Evolutionary conservation across 2,113 vertebrate species (phyloP), one percentile per base, ranked within the genome.

Genomic region (Pampusana beccarii): DNA sequence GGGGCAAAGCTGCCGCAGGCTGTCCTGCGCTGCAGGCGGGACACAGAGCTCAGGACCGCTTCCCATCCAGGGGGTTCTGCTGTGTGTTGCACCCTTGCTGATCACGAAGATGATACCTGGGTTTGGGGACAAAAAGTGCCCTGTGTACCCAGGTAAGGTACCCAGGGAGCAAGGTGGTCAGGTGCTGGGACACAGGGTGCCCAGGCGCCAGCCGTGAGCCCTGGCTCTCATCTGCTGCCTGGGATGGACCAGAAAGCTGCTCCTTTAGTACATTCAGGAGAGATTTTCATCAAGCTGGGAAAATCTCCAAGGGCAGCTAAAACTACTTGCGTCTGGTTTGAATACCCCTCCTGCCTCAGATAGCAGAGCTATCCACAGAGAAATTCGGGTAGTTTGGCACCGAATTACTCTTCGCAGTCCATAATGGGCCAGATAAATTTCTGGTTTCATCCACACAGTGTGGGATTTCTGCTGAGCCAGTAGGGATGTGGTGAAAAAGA

Each of bases 1-100:
- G 93, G 92, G 93, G 94, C 94, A 95, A 96, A 96, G 73, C 90
- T 66, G 81, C 54, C 48, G 40, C 92, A 57, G 4, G 15, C 72
- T 40, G 48, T 46, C 58, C 57, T 33, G 23, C 1, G 4, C 51
- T 6, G 10, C 36, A 9, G 51, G 21, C 14, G 7, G 26, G 1
- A 1, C 1, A 21, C 28, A 40, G 6, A 15, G n/a, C 42, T 8
- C 4, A 28, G 31, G 48, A 10, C 53, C 11, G 36, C 19, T 46
- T 17, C 29, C 26, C 18, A 15, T 28, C 24, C 20, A 3, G 11
- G 3, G 8, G 9, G 13, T 25, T 60, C 16, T 36, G 58, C n/a
- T 46, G 6, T 15, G 58, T 1, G 1, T 51, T 54, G 17, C 18
- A 3, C 36, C 20, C 29, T 0, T 3, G 28, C 58, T 48, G 29